phyloP scores from a whole-genome alignment of 2,113 vertebrate genomes.

The Himantopus leucocephalus region DNA sequence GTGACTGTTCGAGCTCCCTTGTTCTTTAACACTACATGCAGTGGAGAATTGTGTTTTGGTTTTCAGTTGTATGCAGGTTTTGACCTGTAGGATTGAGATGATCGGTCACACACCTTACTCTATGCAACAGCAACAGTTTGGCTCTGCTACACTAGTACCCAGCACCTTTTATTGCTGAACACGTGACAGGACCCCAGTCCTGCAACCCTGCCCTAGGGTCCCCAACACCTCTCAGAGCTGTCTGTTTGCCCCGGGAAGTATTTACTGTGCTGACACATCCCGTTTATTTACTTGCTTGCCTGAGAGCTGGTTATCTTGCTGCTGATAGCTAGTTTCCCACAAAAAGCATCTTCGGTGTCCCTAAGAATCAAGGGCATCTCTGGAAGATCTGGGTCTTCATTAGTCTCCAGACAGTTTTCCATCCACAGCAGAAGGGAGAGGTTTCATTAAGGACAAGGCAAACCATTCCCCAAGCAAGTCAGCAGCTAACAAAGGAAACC shows the following conservation, averaged over 20 bases:
- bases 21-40: background rate
- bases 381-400: background rate
- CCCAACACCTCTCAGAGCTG: background rate
- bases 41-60: fast-evolving
- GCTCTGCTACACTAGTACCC: background rate
- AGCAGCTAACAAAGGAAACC: conserved; percentile 14
- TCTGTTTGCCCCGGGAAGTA: background rate
- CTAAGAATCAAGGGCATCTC: background rate
- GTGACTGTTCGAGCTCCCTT: background rate
- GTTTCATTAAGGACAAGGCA: background rate
- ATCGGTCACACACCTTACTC: background rate
- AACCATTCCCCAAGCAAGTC: background rate
- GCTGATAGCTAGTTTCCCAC: background rate
- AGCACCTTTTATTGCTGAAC: background rate
- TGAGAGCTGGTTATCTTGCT: background rate
- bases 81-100: background rate
- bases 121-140: background rate
- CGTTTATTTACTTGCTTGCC: background rate
- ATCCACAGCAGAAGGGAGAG: background rate
- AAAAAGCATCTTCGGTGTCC: background rate
- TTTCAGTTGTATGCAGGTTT: background rate
- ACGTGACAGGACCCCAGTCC: fast-evolving
- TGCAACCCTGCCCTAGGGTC: background rate
- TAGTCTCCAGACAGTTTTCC: background rate
- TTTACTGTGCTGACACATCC: background rate